Base-by-base conservation (phyloP, 2,888 invertebrate species). In the Mayetiola destructor region DNA sequence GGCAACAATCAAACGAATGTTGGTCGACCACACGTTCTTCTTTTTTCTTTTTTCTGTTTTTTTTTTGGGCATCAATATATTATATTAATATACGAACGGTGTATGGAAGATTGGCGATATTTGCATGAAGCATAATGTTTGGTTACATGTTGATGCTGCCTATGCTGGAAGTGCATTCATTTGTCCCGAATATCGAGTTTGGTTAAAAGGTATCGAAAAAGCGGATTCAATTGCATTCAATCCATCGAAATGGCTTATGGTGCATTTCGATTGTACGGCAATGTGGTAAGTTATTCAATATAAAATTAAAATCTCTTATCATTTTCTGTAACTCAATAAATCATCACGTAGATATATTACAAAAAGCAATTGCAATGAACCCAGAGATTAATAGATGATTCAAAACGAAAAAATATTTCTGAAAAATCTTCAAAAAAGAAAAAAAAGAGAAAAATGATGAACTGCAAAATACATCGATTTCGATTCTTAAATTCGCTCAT, bases 201-300 rank as follows among this genome's bases (percentile, higher is more conserved):
- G 92, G 88, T 71, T 95, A 66, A 80, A 82, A 59, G 96, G 96
- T 5, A 83, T 95, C n/a, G 88, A 94, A 66, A 76, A 81, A 63
- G 95, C 89, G 0, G 86, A 96, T 67, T 97, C 97, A 0, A 85
- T 97, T 62, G 96, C 95, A 2, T 97, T 97, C 72, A 99, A 99
- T 73, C 94, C 97, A 1, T 95, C 95, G 59, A 99, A 99, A 72
- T 97, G 97, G 93, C 74, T 99, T 69, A 90, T 99, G 93, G 90
- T 97, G 9, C 94, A 97, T 72, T 99, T 99, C 63, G 99, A 99
- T 72, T 99, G 97, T 68, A 96, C 97, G 0, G 94, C 94, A 1
- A 88, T 99, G 89, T 99, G 97, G 95, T 94, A 75, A 76, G 77
- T 65, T 2, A 16, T n/a, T n/a, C n/a, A n/a, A n/a, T n/a, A n/a